phyloP scores from a whole-genome alignment of 2,888 invertebrate genomes.

The Rhagonycha lutea region DNA sequence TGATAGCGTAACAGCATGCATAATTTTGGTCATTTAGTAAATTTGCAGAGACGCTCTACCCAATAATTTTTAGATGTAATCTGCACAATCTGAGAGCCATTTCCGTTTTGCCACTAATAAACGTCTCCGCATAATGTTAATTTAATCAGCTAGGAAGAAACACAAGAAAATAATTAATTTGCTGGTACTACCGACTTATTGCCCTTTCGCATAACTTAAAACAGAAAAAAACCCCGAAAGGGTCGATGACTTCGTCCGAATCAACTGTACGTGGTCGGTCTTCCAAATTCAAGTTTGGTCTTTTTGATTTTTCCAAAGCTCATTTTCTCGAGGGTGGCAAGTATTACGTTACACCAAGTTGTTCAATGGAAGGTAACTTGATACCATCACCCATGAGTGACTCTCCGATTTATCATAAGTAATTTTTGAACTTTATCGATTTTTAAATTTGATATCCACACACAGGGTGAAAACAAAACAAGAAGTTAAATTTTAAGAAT shows the following conservation, averaged over 20 bases:
- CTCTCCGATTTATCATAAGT: neutral
- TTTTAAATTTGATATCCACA: too few species aligned
- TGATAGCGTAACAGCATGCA: slow-evolving; percentile 28
- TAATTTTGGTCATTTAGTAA: slow-evolving; percentile 23
- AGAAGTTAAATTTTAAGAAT: neutral
- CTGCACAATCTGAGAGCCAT: neutral
- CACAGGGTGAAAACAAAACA: too few species aligned
- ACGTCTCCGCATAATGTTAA: neutral
- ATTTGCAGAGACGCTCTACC: slow-evolving; percentile 12
- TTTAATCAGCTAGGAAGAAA: neutral
- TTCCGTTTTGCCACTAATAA: neutral
- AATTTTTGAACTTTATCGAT: too few species aligned
- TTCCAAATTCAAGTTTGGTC: neutral
- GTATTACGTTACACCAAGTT: neutral
- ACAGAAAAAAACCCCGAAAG: neutral
- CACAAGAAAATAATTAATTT: neutral
- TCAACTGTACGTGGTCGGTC: neutral
- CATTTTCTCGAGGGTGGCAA: neutral
- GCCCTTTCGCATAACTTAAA: neutral
- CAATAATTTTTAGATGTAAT: slow-evolving; percentile 22
- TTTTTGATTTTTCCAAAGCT: neutral
- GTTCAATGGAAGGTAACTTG: neutral
- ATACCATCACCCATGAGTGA: neutral
- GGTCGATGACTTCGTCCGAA: neutral
- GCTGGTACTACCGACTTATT: neutral